Conservation (phyloP, 1,140 invertebrate species). For the Yoshiicerus persimilis region DNA sequence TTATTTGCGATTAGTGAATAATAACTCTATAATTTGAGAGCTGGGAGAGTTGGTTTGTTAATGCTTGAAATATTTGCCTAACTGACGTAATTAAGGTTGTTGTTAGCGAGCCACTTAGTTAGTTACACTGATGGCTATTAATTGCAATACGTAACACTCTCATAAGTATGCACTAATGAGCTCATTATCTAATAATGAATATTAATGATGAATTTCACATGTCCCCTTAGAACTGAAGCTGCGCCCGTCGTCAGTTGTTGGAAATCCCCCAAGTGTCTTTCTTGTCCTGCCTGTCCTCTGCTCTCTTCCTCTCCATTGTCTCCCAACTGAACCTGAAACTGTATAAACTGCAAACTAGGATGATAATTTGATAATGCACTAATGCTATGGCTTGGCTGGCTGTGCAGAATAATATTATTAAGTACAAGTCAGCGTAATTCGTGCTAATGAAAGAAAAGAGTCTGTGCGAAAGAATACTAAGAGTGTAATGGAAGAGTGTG, state of each 20-base stretch:
- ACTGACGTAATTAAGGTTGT: background rate
- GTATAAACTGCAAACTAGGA: too few species aligned
- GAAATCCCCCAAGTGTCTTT: background rate
- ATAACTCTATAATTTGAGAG: background rate
- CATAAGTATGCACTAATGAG: background rate
- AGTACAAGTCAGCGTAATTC: too few species aligned
- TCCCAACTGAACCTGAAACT: too few species aligned
- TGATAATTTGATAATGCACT: too few species aligned
- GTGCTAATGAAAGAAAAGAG: background rate
- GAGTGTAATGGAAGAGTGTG: background rate
- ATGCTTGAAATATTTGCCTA: background rate
- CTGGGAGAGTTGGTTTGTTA: background rate
- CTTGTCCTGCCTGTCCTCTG: background rate
- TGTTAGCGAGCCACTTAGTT: background rate
- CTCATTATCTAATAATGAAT: background rate
- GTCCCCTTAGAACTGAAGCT: background rate
- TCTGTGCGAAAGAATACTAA: background rate
- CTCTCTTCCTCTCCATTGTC: background rate
- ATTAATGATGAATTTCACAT: background rate
- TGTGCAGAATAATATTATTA: too few species aligned
- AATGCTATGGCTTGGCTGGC: background rate
- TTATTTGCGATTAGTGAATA: background rate
- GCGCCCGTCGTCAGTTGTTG: background rate
- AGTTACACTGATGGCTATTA: background rate
- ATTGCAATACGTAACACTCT: background rate